Conservation (phyloP, 2,888 invertebrate genomes). For the Scaptomyza tumidula region DNA sequence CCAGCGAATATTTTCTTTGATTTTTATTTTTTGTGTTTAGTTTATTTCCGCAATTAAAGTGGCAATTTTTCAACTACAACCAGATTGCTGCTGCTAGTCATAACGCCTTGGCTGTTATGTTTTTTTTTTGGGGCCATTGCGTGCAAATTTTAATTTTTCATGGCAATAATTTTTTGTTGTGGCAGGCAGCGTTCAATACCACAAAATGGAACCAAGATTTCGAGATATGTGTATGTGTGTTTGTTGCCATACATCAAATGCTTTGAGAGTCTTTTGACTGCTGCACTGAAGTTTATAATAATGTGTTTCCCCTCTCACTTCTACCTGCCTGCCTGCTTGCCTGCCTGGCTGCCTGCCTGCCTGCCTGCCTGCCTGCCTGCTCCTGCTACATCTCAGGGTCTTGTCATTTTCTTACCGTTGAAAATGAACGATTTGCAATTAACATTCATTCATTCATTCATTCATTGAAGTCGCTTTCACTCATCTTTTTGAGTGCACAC, state of each 20-base stretch:
- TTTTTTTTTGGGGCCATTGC: constrained; percentile 52
- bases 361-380: not conserved
- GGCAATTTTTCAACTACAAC: constrained; percentile 62
- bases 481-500: constrained; percentile 36
- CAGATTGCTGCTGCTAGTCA: constrained; percentile 32
- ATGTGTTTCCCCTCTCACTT: not conserved
- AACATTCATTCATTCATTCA: constrained; percentile 46
- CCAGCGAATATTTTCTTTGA: constrained; percentile 14
- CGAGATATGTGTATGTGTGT: constrained; percentile 37
- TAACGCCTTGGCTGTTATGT: constrained; percentile 50
- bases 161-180: constrained; percentile 25
- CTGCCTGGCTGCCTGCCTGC: not conserved
- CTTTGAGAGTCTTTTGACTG: not conserved
- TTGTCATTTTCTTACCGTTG: constrained; percentile 13
- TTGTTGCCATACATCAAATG: constrained; percentile 11
- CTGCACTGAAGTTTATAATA: constrained; percentile 2
- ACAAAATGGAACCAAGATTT: constrained; percentile 54
- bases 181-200: constrained; percentile 43
- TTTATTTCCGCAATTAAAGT: constrained; percentile 73
- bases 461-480: constrained; percentile 50
- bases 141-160: constrained; percentile 78
- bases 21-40: constrained; percentile 16
- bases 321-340: not conserved
- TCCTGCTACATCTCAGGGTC: not conserved
- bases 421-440: constrained; percentile 56